Conservation (phyloP, 2,797 vertebrate species). For the Hypotaenidia okinawae region DNA sequence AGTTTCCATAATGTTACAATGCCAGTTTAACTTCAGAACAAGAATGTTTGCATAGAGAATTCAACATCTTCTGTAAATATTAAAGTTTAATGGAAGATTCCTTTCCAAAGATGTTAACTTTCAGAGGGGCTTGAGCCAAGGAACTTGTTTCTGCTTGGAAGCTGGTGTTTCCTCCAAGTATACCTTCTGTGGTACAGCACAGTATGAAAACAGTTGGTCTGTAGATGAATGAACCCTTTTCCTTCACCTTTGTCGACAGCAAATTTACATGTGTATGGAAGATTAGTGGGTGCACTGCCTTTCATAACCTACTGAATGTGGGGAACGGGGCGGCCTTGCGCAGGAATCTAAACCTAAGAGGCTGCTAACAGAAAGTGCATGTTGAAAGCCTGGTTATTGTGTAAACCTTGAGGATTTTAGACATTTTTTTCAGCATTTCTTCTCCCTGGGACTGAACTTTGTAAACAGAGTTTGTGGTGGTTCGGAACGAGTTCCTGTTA, state of each 20-base stretch:
- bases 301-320: not conserved
- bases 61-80: not conserved
- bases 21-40: not conserved
- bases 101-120: not conserved
- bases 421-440: not conserved
- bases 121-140: not conserved
- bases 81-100: not conserved
- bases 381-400: not conserved
- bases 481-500: not conserved
- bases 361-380: not conserved
- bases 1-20: not conserved
- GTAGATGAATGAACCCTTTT: slow-evolving; percentile 30
- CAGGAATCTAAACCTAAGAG: not conserved
- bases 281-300: not conserved
- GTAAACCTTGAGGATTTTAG: not conserved
- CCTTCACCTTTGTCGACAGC: slow-evolving; percentile 9
- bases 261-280: slow-evolving; percentile 56
- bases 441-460: not conserved
- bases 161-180: not conserved
- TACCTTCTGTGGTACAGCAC: not conserved
- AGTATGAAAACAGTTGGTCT: not conserved
- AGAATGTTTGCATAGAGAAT: not conserved
- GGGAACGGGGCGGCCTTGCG: slow-evolving; percentile 29
- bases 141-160: not conserved
- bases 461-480: not conserved